Evolutionary conservation across 2,888 invertebrate species (phyloP), one percentile per base, ranked within the genome.

Genomic region (Dicroscelio sp.): DNA sequence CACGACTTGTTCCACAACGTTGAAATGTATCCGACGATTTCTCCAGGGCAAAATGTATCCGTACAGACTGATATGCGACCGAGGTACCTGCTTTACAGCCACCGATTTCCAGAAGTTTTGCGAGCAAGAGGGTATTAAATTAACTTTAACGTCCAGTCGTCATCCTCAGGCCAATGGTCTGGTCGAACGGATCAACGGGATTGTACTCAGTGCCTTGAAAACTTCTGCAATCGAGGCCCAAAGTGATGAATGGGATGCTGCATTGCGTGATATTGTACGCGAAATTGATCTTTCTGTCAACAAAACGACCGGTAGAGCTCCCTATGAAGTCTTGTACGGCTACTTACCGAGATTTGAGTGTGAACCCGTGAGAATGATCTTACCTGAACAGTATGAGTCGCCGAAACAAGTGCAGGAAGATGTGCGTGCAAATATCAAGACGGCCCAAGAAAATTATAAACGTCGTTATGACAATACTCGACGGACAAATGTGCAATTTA

Each of bases 131-230:
- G 60, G 27, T 0, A 43, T 83, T 3, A 35, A 14, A 23, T 31
- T 75, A 10, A 75, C 35, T 1, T 25, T 58, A 1, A 75, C 75
- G 23, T 55, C 55, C 0, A 80, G 80, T n/a, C 12, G 69, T 25
- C 80, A 80, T 25, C 69, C 69, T 0, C 69, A 80, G 35, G 80
- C 69, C 0, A 80, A 80, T 25, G 80, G 80, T 23, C 58, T 69
- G 12, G 80, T 67, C 20, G 69, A 80, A 20, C 43, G 80, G 10
- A 8, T 80, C 1, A 80, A 80, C 12, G 25, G 55, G 17, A 35
- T 35, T 6, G n/a, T 80, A 5, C 48, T 69, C 4, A 35, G 23
- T 12, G 67, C 69, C 25, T 14, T 82, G 58, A 35, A 35, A 75
- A 75, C 33, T 0, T 4, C 52, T 6, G 73, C 48, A 1, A 23